Conservation (phyloP, 2,888 invertebrate genomes). For the Brachypalpus laphriformis region DNA sequence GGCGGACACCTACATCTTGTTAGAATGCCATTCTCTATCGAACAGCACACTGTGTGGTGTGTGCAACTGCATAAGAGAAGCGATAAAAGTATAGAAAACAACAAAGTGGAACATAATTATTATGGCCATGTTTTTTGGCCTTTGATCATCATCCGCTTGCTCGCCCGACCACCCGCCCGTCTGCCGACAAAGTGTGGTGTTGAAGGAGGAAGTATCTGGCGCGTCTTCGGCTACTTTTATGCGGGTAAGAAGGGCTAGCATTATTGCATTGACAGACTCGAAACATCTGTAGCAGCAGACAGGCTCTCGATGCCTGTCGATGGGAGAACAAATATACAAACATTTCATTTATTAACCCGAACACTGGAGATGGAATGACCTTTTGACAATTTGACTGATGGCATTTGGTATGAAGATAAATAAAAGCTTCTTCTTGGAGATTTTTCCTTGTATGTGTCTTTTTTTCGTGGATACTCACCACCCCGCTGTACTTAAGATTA, state of each 20-base stretch:
- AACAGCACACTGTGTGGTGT: not conserved
- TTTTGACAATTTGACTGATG: slow-evolving; percentile 72
- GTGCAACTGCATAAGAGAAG: slow-evolving; percentile 7
- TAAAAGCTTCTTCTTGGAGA: slow-evolving; percentile 8
- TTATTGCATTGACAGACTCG: slow-evolving; percentile 29
- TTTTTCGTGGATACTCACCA: not conserved
- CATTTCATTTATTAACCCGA: slow-evolving; percentile 57
- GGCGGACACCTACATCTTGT: slow-evolving; percentile 40
- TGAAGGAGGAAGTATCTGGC: slow-evolving; percentile 40
- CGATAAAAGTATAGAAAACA: slow-evolving; percentile 18
- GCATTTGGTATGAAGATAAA: slow-evolving; percentile 65
- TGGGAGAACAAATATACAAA: slow-evolving; percentile 29
- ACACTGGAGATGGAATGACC: slow-evolving; percentile 48
- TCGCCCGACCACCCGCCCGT: not conserved
- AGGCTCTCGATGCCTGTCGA: not conserved
- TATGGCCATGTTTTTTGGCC: slow-evolving; percentile 51
- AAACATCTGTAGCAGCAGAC: slow-evolving; percentile 39
- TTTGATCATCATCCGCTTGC: slow-evolving; percentile 55
- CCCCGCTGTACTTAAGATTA: slow-evolving; percentile 47
- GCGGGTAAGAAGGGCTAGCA: not conserved
- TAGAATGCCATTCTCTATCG: slow-evolving; percentile 7
- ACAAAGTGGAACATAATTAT: slow-evolving; percentile 63
- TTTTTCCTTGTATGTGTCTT: not conserved
- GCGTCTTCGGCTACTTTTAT: not conserved
- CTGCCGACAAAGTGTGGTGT: not conserved